A percentile compares a stretch with the other conserved stretches of the same genome.
phyloP scores from a whole-genome alignment of 2,113 vertebrate genomes.

The Ailurus styani region DNA sequence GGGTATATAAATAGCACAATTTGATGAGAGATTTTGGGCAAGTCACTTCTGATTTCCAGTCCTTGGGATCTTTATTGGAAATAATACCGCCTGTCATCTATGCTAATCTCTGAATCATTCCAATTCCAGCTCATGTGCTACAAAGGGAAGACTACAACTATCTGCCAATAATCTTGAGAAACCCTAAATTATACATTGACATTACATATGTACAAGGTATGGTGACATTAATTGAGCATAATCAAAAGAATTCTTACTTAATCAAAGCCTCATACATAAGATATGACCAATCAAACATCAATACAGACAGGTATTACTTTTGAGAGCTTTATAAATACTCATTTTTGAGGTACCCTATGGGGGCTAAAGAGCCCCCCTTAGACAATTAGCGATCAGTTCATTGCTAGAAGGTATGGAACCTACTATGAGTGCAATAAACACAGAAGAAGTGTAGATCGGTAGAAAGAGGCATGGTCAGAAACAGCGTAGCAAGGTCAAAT shows the following conservation, averaged over 20 bases:
- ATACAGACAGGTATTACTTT: neutral
- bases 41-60: slow-evolving; percentile 56
- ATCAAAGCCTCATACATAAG: neutral
- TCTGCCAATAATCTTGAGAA: neutral
- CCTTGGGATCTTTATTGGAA: slow-evolving; percentile 40
- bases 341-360: neutral
- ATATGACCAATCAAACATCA: neutral
- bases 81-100: slow-evolving; percentile 27
- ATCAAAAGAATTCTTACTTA: slow-evolving; percentile 32
- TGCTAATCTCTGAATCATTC: slow-evolving; percentile 3
- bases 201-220: neutral
- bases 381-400: neutral
- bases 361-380: neutral
- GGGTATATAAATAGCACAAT: slow-evolving; percentile 8
- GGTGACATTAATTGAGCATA: neutral
- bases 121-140: neutral
- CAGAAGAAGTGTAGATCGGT: neutral
- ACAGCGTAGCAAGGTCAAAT: neutral
- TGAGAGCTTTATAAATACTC: neutral
- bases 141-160: neutral
- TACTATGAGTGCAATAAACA: neutral
- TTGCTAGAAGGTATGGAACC: neutral
- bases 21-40: slow-evolving; percentile 46
- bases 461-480: neutral
- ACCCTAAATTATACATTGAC: neutral